Evolutionary conservation across 2,113 vertebrate species (phyloP).

Genomic region (Vicugna pacos): DNA sequence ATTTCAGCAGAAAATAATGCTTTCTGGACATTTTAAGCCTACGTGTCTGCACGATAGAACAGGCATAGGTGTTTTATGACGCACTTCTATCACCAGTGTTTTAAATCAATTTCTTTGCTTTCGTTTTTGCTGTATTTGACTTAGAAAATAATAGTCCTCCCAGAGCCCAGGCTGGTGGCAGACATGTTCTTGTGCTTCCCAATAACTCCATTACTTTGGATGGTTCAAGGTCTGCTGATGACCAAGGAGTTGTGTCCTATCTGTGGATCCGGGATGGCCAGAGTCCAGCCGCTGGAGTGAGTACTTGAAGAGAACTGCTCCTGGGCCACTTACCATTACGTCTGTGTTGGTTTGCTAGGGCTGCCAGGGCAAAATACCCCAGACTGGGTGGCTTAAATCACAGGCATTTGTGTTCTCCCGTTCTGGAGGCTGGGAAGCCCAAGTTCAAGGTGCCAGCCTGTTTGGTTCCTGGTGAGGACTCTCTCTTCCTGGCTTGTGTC

Average conservation of each 20-base stretch:
- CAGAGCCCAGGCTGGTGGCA: constrained; percentile 92
- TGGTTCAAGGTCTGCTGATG: constrained; percentile 91
- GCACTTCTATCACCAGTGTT: neutral
- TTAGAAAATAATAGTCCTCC: constrained; percentile 90
- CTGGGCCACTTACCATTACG: fast-evolving
- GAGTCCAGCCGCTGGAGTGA: constrained; percentile 95
- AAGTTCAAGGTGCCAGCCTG: neutral
- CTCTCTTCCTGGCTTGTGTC: neutral
- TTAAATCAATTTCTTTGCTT: constrained; percentile 76
- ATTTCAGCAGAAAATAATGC: neutral
- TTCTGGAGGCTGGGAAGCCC: neutral
- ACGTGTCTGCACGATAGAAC: neutral
- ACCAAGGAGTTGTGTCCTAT: constrained; percentile 90
- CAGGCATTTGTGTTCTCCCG: neutral
- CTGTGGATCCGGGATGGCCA: constrained; percentile 93
- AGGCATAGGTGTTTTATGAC: neutral
- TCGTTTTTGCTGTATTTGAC: constrained; percentile 74
- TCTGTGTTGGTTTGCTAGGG: neutral
- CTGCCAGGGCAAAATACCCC: neutral
- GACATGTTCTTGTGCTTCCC: constrained; percentile 92
- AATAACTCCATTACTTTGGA: constrained; percentile 93
- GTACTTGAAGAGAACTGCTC: constrained; percentile 58
- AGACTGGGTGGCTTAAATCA: neutral
- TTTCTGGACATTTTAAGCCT: neutral
- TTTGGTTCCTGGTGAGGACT: neutral